These are phyloP conservation scores for Physocephala rufipes DNA, from an alignment of 2,888 invertebrate species.

Conservation along the genomic window DNA sequence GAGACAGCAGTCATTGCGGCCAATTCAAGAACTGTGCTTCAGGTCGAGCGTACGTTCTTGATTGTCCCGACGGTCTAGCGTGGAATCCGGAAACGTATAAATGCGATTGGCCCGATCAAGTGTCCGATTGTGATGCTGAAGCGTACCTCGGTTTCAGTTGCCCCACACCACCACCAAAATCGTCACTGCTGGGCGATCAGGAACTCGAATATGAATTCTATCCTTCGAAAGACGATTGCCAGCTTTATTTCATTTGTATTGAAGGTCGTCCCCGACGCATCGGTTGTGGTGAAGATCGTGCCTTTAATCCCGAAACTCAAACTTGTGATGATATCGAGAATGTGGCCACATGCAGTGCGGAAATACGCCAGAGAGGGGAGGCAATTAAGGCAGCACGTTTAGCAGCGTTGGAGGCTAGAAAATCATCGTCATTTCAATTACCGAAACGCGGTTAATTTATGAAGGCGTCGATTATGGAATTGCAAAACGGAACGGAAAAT, in stretches of 20 bases:
- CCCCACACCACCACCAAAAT: conserved; percentile 69
- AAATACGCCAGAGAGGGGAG: conserved; percentile 51
- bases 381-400: conserved; percentile 59
- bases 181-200: conserved; percentile 64
- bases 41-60: conserved; percentile 77
- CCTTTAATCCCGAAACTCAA: conserved; percentile 78
- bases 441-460: conserved; percentile 28
- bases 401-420: conserved; percentile 45
- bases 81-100: conserved; percentile 77
- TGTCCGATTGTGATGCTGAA: conserved; percentile 82
- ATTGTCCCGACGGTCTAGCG: conserved; percentile 86
- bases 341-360: conserved; percentile 75
- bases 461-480: neutral
- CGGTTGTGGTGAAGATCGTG: conserved; percentile 79
- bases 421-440: neutral
- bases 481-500: no score
- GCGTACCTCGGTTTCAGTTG: conserved; percentile 81
- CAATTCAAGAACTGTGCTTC: conserved; percentile 84
- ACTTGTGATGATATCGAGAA: conserved; percentile 82
- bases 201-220: conserved; percentile 67
- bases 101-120: conserved; percentile 90
- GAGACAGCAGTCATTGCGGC: conserved; percentile 75
- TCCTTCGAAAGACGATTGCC: conserved; percentile 73
- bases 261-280: conserved; percentile 77
- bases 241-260: conserved; percentile 82